These are phyloP conservation scores for Macquaria australasica DNA, from an alignment of 2,113 vertebrate species.

Conservation along the genomic window DNA sequence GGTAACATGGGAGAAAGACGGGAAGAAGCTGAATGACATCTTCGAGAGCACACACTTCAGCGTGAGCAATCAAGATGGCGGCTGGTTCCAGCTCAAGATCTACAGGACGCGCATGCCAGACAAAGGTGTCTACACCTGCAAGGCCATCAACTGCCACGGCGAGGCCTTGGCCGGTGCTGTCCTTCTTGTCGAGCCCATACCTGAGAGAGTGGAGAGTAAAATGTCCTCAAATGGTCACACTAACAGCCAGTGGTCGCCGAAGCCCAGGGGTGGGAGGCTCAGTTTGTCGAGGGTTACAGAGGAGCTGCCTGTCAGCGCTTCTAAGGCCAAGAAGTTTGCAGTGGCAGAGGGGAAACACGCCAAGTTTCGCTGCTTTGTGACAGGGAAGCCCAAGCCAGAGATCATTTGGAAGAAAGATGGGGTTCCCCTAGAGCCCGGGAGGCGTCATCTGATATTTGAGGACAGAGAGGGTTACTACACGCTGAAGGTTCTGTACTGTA, in stretches of 20 bases:
- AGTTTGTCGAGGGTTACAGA: conserved; percentile 45
- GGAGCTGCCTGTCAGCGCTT: conserved; percentile 51
- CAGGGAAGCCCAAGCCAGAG: conserved; percentile 96
- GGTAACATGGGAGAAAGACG: conserved; percentile 93
- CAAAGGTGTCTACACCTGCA: conserved; percentile 93
- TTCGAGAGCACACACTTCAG: conserved; percentile 92
- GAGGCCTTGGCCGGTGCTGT: conserved; percentile 89
- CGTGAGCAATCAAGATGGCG: conserved; percentile 78
- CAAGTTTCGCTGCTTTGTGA: conserved; percentile 96
- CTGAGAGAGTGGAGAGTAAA: conserved; percentile 53
- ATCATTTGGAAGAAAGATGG: conserved; percentile 96
- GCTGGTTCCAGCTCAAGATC: conserved; percentile 90
- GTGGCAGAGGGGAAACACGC: conserved; percentile 94
- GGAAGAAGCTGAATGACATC: conserved; percentile 89
- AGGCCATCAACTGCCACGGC: conserved; percentile 85
- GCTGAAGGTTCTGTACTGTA: conserved; percentile 96
- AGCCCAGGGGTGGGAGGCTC: conserved; percentile 57
- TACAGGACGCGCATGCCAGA: conserved; percentile 86
- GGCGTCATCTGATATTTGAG: conserved; percentile 93
- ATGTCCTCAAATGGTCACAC: conserved; percentile 58
- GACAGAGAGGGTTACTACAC: conserved; percentile 96
- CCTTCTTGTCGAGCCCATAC: conserved; percentile 87
- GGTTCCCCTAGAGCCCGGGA: conserved; percentile 79
- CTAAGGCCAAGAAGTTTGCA: conserved; percentile 89
- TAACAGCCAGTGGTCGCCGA: conserved; percentile 68